phyloP scores from a whole-genome alignment of 2,113 vertebrate species.

The Elgaria multicarinata region DNA sequence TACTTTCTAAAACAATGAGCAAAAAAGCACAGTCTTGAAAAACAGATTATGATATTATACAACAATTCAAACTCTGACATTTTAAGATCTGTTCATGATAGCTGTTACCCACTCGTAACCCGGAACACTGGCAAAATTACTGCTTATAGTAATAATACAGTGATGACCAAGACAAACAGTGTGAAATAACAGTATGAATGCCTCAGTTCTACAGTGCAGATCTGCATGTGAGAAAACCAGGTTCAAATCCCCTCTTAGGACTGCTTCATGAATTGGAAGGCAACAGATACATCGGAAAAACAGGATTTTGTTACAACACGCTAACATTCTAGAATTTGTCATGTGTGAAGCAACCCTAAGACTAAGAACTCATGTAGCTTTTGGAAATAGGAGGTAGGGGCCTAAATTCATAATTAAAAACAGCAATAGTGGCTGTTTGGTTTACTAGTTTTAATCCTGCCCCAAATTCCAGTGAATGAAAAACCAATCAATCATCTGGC shows the following conservation, averaged over 20 bases:
- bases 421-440: not conserved
- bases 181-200: not conserved
- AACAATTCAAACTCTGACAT: slow-evolving; percentile 40
- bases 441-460: not conserved
- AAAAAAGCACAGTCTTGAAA: slow-evolving; percentile 77
- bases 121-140: slow-evolving; percentile 17
- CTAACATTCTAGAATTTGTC: not conserved
- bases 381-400: not conserved
- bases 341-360: not conserved
- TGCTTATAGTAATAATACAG: not conserved
- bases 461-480: slow-evolving; percentile 1
- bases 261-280: not conserved
- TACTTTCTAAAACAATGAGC: slow-evolving; percentile 88
- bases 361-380: not conserved
- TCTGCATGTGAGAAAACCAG: not conserved
- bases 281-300: not conserved
- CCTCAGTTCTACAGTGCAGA: not conserved
- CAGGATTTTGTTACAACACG: not conserved
- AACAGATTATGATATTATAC: slow-evolving; percentile 42
- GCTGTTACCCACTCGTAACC: slow-evolving; percentile 4
- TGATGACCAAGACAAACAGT: not conserved
- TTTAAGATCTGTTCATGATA: slow-evolving; percentile 38
- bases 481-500: not conserved
- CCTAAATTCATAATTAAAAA: not conserved
- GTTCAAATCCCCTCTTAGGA: not conserved